Evolutionary conservation across 2,888 invertebrate genomes (phyloP).

Genomic region (Orthosia gothica): DNA sequence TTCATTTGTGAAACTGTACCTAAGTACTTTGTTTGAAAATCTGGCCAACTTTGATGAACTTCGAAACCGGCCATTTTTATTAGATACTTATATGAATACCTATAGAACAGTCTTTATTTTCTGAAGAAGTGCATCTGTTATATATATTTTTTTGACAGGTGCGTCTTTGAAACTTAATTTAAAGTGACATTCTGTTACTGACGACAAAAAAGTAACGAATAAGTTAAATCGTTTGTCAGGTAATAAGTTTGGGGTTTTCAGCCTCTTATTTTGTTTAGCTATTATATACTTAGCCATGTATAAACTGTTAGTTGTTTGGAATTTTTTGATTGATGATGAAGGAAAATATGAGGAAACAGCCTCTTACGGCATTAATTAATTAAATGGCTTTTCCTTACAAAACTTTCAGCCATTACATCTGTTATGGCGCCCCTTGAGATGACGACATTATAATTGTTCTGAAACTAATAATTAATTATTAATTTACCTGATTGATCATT

Average conservation of each 20-base stretch:
- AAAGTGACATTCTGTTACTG: too few species aligned
- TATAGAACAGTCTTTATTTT: neutral
- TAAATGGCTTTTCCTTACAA: neutral
- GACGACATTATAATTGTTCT: too few species aligned
- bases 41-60: too few species aligned
- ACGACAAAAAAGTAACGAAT: too few species aligned
- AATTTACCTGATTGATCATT: too few species aligned
- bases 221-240: too few species aligned
- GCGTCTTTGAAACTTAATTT: too few species aligned
- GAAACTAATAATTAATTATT: too few species aligned
- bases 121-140: neutral
- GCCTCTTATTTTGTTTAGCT: neutral
- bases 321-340: neutral
- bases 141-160: constrained; percentile 1
- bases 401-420: neutral
- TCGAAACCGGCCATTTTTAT: too few species aligned
- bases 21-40: too few species aligned
- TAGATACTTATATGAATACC: too few species aligned
- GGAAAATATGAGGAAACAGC: neutral
- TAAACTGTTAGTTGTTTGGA: neutral
- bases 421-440: neutral
- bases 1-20: too few species aligned
- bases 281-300: neutral
- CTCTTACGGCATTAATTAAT: constrained; percentile 8
- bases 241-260: neutral